A percentile compares a stretch with the other conserved stretches of the same genome.
phyloP scores from a whole-genome alignment of 2,113 vertebrate genomes.

The Oceanodroma tethys region DNA sequence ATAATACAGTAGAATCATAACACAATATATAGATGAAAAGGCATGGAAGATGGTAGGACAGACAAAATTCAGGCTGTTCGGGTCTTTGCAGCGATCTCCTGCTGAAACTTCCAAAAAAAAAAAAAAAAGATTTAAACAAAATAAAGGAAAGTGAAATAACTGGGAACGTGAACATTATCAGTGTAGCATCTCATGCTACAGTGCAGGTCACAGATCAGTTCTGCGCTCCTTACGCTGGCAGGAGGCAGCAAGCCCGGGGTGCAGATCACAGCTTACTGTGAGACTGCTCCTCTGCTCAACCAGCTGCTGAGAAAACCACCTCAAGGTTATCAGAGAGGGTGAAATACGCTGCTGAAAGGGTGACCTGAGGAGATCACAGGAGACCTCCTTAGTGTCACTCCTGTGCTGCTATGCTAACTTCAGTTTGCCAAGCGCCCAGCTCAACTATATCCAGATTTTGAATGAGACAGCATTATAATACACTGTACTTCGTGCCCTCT shows the following conservation, averaged over 20 bases:
- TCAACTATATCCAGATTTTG: not conserved
- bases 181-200: not conserved
- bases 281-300: not conserved
- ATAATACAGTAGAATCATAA: not conserved
- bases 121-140: not conserved
- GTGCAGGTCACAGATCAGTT: not conserved
- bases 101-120: not conserved
- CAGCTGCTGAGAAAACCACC: not conserved
- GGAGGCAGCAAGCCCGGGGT: not conserved
- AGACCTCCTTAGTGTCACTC: not conserved
- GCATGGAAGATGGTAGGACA: not conserved
- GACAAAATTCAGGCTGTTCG: not conserved
- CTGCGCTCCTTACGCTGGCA: not conserved
- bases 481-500: accelerated
- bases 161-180: not conserved
- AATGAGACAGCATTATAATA: not conserved
- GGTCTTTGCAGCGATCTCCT: not conserved
- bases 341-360: not conserved
- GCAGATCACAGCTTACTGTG: not conserved
- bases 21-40: not conserved
- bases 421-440: not conserved
- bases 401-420: not conserved
- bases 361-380: not conserved
- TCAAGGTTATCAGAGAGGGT: not conserved
- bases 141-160: not conserved